A percentile compares a stretch with the other conserved stretches of the same genome.
phyloP scores from a whole-genome alignment of 2,113 vertebrate genomes.

The Upupa epops region DNA sequence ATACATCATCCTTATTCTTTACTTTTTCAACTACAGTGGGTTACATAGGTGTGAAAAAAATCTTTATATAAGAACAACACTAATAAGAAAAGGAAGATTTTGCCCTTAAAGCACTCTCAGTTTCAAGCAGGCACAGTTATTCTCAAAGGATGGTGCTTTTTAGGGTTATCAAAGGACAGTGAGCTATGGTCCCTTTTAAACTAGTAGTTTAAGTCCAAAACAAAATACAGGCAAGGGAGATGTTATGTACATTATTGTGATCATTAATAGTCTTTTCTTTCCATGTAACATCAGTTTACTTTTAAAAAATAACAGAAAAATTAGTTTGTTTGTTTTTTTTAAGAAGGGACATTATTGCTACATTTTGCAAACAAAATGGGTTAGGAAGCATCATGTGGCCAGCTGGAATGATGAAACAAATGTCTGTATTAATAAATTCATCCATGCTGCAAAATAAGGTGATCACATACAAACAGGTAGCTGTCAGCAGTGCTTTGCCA shows the following conservation, averaged over 20 bases:
- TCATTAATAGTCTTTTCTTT: neutral
- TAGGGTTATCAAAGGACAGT: neutral
- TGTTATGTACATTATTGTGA: neutral
- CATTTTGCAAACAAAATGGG: neutral
- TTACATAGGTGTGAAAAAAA: neutral
- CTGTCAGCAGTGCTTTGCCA: neutral
- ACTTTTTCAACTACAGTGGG: neutral
- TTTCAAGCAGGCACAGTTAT: neutral
- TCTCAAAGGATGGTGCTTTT: neutral
- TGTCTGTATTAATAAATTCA: neutral
- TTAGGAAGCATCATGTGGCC: neutral
- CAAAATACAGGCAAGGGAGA: neutral
- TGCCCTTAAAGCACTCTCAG: neutral
- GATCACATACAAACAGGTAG: neutral
- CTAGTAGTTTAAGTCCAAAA: neutral
- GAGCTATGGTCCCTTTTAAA: neutral
- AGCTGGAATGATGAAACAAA: constrained; percentile 6
- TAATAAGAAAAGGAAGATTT: neutral
- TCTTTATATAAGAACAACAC: neutral
- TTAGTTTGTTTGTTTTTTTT: neutral
- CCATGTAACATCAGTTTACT: neutral
- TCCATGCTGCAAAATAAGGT: neutral
- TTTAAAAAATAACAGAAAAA: neutral
- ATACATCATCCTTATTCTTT: neutral
- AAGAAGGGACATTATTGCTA: neutral